Conservation (phyloP, 2,888 invertebrate genomes). For the Drosophila mercatorum region DNA sequence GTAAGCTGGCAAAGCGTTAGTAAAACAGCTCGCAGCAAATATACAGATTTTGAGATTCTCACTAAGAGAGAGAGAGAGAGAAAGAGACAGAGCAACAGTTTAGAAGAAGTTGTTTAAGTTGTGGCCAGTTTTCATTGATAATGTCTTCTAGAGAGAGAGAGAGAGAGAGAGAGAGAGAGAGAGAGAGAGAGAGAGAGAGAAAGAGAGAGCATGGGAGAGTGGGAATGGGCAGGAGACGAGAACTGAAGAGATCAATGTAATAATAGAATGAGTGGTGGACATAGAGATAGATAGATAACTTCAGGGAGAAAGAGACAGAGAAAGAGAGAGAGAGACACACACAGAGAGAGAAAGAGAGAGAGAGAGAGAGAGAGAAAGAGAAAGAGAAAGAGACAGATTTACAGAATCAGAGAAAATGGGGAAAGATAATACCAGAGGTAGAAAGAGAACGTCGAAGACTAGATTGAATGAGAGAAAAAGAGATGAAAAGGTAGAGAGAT, state of each 20-base stretch:
- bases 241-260: background rate
- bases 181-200: background rate
- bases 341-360: too few species aligned
- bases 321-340: background rate
- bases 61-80: background rate
- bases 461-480: background rate
- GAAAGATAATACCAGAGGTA: too few species aligned
- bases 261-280: background rate
- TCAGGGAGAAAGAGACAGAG: background rate
- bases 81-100: background rate
- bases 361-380: background rate
- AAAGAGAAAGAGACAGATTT: background rate
- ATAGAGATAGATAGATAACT: too few species aligned
- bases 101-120: background rate
- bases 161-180: background rate
- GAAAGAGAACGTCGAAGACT: background rate
- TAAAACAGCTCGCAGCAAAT: conserved; percentile 27
- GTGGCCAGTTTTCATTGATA: conserved; percentile 23
- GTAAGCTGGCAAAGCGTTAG: conserved; percentile 35
- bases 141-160: conserved; percentile 5
- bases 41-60: conserved; percentile 15
- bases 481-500: background rate
- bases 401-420: too few species aligned
- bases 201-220: background rate
- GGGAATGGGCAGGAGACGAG: background rate